These are phyloP conservation scores for Thecophora atra DNA, from an alignment of 2,888 invertebrate genomes.

Conservation along the genomic window DNA sequence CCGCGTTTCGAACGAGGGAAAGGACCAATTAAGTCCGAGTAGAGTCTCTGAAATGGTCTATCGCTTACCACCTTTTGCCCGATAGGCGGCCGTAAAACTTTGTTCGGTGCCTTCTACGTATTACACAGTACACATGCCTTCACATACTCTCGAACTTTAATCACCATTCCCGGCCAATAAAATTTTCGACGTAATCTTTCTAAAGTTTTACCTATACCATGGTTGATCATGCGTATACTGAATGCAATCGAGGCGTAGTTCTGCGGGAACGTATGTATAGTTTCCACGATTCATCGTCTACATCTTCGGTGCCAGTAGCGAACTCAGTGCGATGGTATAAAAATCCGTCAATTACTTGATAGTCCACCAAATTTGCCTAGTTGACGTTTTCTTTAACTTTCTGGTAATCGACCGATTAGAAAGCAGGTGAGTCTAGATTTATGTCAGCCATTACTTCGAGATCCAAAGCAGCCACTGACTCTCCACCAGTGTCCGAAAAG, in stretches of 20 bases:
- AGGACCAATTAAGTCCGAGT: constrained; percentile 10
- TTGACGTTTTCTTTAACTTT: not conserved
- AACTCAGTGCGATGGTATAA: not conserved
- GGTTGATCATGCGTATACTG: constrained; percentile 3
- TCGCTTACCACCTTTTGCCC: constrained; percentile 13
- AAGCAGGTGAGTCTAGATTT: constrained; percentile 1
- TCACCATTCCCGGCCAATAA: constrained; percentile 13
- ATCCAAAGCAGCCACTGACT: not conserved
- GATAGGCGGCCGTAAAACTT: constrained; percentile 16
- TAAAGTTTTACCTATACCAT: constrained; percentile 12
- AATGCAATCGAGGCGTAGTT: constrained; percentile 10
- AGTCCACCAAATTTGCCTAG: not conserved
- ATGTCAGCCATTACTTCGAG: not conserved
- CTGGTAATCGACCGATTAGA: not conserved
- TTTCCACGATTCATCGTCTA: constrained; percentile 63
- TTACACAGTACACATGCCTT: constrained; percentile 13
- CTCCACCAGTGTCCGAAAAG: not conserved
- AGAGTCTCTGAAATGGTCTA: constrained; percentile 13
- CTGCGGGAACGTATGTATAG: constrained; percentile 5
- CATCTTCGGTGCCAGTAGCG: not conserved
- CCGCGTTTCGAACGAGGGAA: too few relatives aligned
- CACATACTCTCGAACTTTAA: constrained; percentile 12
- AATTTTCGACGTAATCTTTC: constrained; percentile 9
- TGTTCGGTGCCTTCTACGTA: not conserved
- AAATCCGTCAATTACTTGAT: not conserved